These are phyloP conservation scores for Perdix hodgsoniae DNA, from an alignment of 2,797 vertebrate genomes.

Conservation along the genomic window DNA sequence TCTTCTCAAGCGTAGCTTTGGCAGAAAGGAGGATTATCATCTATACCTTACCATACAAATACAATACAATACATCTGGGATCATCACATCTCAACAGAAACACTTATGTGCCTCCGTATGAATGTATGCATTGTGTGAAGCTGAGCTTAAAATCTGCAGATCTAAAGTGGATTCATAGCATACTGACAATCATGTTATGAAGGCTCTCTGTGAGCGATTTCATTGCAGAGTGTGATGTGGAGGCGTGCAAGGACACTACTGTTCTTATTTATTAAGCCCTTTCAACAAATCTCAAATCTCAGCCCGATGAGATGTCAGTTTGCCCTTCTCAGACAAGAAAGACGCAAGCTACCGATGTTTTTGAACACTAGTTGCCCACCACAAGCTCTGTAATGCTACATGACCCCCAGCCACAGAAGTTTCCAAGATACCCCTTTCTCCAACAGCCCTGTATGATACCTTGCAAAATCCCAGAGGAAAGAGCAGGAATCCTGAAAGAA, in stretches of 20 bases:
- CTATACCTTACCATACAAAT: not conserved
- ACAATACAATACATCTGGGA: not conserved
- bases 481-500: not conserved
- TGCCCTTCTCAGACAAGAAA: not conserved
- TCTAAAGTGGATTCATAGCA: not conserved
- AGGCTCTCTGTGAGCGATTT: not conserved
- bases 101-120: too few relatives aligned
- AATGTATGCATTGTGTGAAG: not conserved
- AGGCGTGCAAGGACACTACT: not conserved
- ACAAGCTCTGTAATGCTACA: fast-evolving
- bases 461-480: not conserved
- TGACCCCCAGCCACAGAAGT: not conserved
- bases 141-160: not conserved
- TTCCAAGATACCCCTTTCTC: not conserved
- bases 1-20: not conserved
- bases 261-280: not conserved
- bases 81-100: not conserved
- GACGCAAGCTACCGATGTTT: not conserved
- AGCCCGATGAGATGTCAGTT: not conserved
- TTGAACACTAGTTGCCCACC: not conserved
- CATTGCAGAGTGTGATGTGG: not conserved
- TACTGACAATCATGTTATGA: not conserved
- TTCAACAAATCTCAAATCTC: not conserved
- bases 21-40: not conserved
- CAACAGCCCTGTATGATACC: not conserved